Evolutionary conservation across 1,140 invertebrate genomes (phyloP).

Genomic region (Idris sp.): DNA sequence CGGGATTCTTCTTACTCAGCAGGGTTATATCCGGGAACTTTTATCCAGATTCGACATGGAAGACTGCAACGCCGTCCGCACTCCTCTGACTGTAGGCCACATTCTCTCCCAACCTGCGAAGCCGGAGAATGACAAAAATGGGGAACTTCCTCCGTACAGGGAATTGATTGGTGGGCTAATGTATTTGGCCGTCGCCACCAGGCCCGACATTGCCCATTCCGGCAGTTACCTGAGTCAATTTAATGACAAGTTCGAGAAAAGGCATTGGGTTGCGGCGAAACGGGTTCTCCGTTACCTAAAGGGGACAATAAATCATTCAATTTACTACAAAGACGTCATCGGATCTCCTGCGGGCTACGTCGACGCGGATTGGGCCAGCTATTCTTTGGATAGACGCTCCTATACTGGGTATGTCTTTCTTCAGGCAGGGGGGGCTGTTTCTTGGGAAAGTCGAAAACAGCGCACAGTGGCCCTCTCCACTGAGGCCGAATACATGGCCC

Average conservation of each 20-base stretch:
- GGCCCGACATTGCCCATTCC: not conserved
- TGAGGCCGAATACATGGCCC: conserved; percentile 12
- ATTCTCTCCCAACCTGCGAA: conserved; percentile 43
- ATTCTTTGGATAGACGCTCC: not conserved
- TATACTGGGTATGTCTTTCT: conserved; percentile 12
- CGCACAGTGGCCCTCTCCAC: conserved; percentile 16
- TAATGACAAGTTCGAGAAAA: not conserved
- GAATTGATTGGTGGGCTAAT: not conserved
- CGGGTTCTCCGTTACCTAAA: conserved; percentile 3
- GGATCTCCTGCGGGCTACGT: not conserved
- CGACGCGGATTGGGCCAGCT: not conserved
- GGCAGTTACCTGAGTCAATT: not conserved
- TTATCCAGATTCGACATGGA: conserved; percentile 65
- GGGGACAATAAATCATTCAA: not conserved
- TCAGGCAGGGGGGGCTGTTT: conserved; percentile 8
- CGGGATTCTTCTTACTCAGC: conserved; percentile 23
- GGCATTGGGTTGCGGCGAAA: not conserved
- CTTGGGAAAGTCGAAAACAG: conserved; percentile 20
- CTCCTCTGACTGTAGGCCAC: conserved; percentile 52
- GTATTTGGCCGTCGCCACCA: not conserved
- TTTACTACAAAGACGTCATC: not conserved
- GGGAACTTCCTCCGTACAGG: not conserved
- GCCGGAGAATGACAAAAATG: conserved; percentile 17
- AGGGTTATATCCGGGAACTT: conserved; percentile 41
- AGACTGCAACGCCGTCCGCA: conserved; percentile 55